A percentile compares a stretch with the other conserved stretches of the same genome.
Evolutionary conservation across 2,797 vertebrate species (phyloP).

Genomic region (Siniperca scherzeri): DNA sequence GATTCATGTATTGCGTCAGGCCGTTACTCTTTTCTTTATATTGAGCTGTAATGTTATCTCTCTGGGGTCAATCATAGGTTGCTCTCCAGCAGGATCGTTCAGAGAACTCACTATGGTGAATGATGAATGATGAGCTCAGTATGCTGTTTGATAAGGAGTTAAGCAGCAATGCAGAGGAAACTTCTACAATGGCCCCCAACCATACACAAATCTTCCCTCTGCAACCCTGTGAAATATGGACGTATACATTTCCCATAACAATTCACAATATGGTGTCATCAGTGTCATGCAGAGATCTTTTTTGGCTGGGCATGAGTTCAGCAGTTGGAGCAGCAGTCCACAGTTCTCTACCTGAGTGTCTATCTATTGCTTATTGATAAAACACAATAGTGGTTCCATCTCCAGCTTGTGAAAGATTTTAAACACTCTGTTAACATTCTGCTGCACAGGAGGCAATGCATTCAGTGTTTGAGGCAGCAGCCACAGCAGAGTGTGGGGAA

Average conservation of each 20-base stretch:
- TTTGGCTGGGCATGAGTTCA: slow-evolving; percentile 9
- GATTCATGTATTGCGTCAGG: slow-evolving; percentile 46
- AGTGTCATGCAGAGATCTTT: slow-evolving; percentile 27
- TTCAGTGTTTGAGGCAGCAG: slow-evolving; percentile 29
- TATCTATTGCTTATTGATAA: slow-evolving; percentile 48
- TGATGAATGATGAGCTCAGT: slow-evolving; percentile 53
- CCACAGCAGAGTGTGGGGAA: neutral
- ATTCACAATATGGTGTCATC: slow-evolving; percentile 39
- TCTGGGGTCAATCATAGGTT: slow-evolving; percentile 62
- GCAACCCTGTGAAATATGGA: slow-evolving; percentile 43
- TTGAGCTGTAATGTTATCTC: slow-evolving; percentile 64
- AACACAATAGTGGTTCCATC: slow-evolving; percentile 31
- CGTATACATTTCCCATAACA: slow-evolving; percentile 7
- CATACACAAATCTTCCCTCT: slow-evolving; percentile 30
- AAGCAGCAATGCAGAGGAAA: slow-evolving; percentile 28
- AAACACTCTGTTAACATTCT: slow-evolving; percentile 17
- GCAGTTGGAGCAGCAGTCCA: slow-evolving; percentile 17
- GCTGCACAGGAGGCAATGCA: slow-evolving; percentile 24
- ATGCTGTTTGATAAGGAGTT: slow-evolving; percentile 47
- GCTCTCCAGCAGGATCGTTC: slow-evolving; percentile 42
- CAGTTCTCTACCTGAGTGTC: neutral
- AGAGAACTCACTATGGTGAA: slow-evolving; percentile 41
- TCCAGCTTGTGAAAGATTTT: slow-evolving; percentile 33
- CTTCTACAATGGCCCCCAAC: slow-evolving; percentile 3
- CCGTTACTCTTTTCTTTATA: slow-evolving; percentile 52